Conservation (phyloP, 1,140 invertebrate species). For the Atta colombica region DNA sequence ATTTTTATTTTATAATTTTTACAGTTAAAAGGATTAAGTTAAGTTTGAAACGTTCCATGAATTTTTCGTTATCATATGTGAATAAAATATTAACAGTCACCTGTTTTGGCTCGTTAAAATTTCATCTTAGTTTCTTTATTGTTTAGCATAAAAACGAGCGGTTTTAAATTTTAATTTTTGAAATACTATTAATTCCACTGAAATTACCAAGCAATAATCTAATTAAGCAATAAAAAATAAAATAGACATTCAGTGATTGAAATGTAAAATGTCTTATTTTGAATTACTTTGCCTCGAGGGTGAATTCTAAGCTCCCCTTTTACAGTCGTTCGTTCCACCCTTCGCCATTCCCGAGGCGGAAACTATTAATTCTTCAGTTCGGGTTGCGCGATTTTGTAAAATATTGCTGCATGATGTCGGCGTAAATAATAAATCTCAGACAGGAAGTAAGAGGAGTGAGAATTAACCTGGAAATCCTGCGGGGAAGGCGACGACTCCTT, state of each 20-base stretch:
- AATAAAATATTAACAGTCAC: too few relatives aligned
- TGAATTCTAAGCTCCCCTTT: not conserved
- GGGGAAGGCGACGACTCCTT: slow-evolving; percentile 79
- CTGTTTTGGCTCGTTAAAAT: too few relatives aligned
- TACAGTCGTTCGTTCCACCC: slow-evolving; percentile 23
- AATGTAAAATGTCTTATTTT: not conserved
- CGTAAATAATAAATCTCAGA: slow-evolving; percentile 54
- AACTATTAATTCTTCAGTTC: slow-evolving; percentile 54
- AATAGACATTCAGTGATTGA: not conserved
- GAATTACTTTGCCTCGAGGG: slow-evolving; percentile 16
- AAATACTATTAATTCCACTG: too few relatives aligned
- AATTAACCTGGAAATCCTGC: slow-evolving; percentile 77
- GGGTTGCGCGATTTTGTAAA: slow-evolving; percentile 47
- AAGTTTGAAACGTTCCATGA: too few relatives aligned
- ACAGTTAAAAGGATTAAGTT: too few relatives aligned
- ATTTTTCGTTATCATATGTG: too few relatives aligned
- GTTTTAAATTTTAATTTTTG: too few relatives aligned
- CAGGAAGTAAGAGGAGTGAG: slow-evolving; percentile 1
- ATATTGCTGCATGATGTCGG: slow-evolving; percentile 37
- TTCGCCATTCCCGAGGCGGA: slow-evolving; percentile 5
- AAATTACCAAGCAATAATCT: not conserved
- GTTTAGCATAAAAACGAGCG: too few relatives aligned
- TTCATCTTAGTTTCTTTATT: too few relatives aligned
- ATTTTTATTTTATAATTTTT: too few relatives aligned
- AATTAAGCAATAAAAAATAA: not conserved